Evolutionary conservation across 2,888 invertebrate species (phyloP), one percentile per base, ranked within the genome.

Genomic region (Dysmachus trigonus): DNA sequence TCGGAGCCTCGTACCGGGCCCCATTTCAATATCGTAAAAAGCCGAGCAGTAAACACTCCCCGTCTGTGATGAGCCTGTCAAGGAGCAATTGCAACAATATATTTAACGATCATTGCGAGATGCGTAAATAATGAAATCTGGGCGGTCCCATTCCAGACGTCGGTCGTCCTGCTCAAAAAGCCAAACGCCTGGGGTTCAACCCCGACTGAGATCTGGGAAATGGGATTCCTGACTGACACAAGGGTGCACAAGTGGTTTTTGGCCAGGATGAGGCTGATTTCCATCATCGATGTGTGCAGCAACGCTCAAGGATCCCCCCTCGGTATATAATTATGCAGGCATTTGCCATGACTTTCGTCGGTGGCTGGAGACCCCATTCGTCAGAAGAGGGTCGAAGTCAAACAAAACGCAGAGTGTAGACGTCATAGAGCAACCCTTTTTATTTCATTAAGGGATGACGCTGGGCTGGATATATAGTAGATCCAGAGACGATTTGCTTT

Each of bases 81-180:
- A 74, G 81, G 35, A 53, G 83, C 83, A 85, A 87, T 87, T 87
- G 87, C 87, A 87, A 87, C 87, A 87, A 87, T 87, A 85, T 87
- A 87, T 87, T 86, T 81, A 71, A 71, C 62, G 35, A 82, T 82
- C 73, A 41, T 82, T 22, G 38, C 53, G 71, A 85, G 86, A 87
- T 83, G 86, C 87, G 87, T 87, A 86, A 87, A 87, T 87, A 87
- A 87, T 87, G 85, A 87, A 87, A 87, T 85, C 83, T 83, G 83
- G 77, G 77, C 38, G 74, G 82, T 22, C 73, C 33, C 81, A 82
- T 38, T 53, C 82, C 82, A 18, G 10, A 13, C 62, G 47, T 7
- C 62, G 62, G 22, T 10, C 22, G 35, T 47, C 62, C 35, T 82
- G 82, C 27, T 62, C 15, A 47, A 82, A 82, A 82, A 53, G 71